Percentiles rank a stretch among this genome's conserved stretches.
phyloP scores from a whole-genome alignment of 2,797 vertebrate species.

The Ctenopoma multispine region DNA sequence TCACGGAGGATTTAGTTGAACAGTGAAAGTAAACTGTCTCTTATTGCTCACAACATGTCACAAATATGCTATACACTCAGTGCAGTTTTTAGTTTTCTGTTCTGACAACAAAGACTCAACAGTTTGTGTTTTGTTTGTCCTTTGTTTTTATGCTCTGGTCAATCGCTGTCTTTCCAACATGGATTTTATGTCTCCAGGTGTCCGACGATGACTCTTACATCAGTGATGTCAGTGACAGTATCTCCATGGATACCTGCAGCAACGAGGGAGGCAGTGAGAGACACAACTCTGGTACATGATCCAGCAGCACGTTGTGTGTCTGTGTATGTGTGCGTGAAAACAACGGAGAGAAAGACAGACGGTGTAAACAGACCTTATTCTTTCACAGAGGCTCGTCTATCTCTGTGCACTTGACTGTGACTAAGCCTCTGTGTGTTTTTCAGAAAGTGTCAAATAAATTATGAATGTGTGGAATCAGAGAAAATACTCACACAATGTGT shows the following conservation, averaged over 20 bases:
- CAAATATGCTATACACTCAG: neutral
- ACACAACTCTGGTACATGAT: constrained; percentile 76
- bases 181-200: constrained; percentile 79
- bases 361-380: constrained; percentile 22
- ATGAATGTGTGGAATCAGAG: constrained; percentile 12
- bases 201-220: constrained; percentile 97
- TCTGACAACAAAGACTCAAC: neutral
- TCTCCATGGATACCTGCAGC: constrained; percentile 93
- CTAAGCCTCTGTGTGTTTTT: constrained; percentile 10
- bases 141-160: constrained; percentile 16
- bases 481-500: constrained; percentile 18
- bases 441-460: constrained; percentile 18
- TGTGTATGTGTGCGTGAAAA: constrained; percentile 1
- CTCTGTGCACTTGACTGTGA: neutral
- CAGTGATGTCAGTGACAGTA: constrained; percentile 96
- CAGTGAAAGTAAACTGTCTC: too few relatives aligned
- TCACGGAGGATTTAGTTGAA: too few relatives aligned
- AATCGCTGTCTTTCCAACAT: constrained; percentile 54
- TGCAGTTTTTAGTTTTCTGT: neutral
- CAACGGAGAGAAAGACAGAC: constrained; percentile 6
- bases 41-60: neutral
- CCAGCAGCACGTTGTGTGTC: constrained; percentile 16
- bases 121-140: constrained; percentile 2
- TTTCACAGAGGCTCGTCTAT: constrained; percentile 12
- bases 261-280: constrained; percentile 88